Conservation (phyloP, 2,113 vertebrate genomes). For the Saguinus imperator region DNA sequence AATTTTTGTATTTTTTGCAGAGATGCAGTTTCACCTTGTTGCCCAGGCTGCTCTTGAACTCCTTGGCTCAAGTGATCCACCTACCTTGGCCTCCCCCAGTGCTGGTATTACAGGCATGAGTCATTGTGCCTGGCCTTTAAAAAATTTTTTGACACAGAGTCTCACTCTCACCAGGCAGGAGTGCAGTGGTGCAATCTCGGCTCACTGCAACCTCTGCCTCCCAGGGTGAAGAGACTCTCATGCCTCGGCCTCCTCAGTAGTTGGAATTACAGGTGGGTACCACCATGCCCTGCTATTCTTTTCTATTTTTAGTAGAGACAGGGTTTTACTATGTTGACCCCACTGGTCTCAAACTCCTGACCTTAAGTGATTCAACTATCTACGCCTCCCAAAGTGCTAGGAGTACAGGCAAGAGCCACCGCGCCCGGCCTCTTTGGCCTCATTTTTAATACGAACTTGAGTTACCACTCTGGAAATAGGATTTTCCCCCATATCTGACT, state of each 20-base stretch:
- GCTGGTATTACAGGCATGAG: no score
- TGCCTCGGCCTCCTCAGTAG: not conserved
- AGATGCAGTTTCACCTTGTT: no score
- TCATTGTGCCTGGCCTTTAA: no score
- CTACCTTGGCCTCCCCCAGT: no score
- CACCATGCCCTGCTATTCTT: not conserved
- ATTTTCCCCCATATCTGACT: not conserved
- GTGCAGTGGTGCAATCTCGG: not conserved
- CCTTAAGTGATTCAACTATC: not conserved
- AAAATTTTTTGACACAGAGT: not conserved
- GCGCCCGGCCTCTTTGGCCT: not conserved
- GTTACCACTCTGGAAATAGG: not conserved
- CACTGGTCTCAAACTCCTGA: not conserved
- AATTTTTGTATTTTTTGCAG: no score
- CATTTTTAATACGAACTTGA: not conserved
- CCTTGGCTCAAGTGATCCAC: no score
- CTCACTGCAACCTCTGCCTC: not conserved
- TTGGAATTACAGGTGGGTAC: fast-evolving
- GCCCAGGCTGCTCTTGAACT: no score
- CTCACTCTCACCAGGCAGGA: not conserved
- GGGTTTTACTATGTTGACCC: not conserved
- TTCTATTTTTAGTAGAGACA: not conserved
- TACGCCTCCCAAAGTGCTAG: not conserved
- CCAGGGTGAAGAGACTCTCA: not conserved
- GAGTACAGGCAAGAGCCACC: not conserved